phyloP scores from a whole-genome alignment of 2,797 vertebrate genomes.

The Microhierax caerulescens region DNA sequence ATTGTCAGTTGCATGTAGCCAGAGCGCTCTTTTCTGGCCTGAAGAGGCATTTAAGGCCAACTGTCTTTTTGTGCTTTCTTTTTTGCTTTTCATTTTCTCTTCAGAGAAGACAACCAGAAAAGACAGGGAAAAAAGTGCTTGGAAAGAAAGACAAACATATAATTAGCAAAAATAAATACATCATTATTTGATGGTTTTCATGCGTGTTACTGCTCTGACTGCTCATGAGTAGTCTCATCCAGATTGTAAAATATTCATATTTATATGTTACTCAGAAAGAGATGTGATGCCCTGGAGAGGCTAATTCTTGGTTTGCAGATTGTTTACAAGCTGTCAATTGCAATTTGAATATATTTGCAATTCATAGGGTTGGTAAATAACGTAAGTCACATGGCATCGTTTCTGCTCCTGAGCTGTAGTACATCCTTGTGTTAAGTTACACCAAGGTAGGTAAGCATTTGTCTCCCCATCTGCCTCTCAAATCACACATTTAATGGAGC shows the following conservation, averaged over 20 bases:
- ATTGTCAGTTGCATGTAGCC: not conserved
- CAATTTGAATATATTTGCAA: constrained; percentile 67
- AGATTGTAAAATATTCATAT: constrained; percentile 63
- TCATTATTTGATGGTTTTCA: constrained; percentile 38
- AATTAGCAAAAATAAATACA: constrained; percentile 54
- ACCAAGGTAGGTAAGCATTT: constrained; percentile 41
- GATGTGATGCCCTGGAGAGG: constrained; percentile 29
- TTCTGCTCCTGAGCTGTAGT: not conserved
- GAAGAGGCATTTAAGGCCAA: constrained; percentile 39
- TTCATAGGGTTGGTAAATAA: constrained; percentile 54
- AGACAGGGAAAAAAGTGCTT: not conserved
- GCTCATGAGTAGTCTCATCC: constrained; percentile 20
- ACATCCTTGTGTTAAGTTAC: not conserved
- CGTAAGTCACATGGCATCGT: not conserved
- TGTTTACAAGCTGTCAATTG: constrained; percentile 66
- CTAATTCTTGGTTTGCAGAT: constrained; percentile 66
- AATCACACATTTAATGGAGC: constrained; percentile 47
- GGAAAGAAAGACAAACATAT: constrained; percentile 24
- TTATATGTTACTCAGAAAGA: constrained; percentile 43
- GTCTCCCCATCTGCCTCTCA: constrained; percentile 47
- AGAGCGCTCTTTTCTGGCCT: not conserved
- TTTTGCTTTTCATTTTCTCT: not conserved
- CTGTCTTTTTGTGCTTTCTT: not conserved
- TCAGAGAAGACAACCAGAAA: not conserved
- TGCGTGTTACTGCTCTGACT: not conserved